Base-by-base conservation (phyloP, 2,797 vertebrate species). In the Pelobates cultripes region DNA sequence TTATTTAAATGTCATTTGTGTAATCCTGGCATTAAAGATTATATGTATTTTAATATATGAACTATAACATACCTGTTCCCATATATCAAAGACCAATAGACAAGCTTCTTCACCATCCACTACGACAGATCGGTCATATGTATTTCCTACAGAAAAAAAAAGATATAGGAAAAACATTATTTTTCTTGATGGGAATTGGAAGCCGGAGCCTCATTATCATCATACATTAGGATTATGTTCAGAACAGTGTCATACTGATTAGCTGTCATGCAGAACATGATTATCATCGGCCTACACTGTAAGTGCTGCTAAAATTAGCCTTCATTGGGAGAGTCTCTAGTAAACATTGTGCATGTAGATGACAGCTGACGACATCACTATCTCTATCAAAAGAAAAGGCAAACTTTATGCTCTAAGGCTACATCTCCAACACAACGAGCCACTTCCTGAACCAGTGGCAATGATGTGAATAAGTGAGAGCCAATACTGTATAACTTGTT, bases 21-120 rank as follows among this genome's bases (percentile, higher is more conserved):
- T 10, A 5, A 51, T 5, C 10, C 47, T 0, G 47, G 47, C 5
- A 4, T 43, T 12, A 51, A 40, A 12, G 40, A 57, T 12, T 7
- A 12, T 17, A 45, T 17, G 51, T 15, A 57, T 7, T 9, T 15
- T 15, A 8, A 8, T 17, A 0, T n/a, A 41, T 40, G 28, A 40
- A 17, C 61, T 28, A n/a, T n/a, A 9, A 44, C 71, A 10, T 93
- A 99, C 98, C 95, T 99, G 98, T 85, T 99, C 97, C 97, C 97
- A 99, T 79, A 99, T 95, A 87, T 99, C 98, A 28, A 97, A 99
- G 86, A 99, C 88, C 85, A 99, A 79, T 6, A 99, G 97, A 6
- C 96, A 96, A 0, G 97, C 95, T 86, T 99, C 98, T 85, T 99
- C 98, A 15, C 96, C 98, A 4, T 99, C 98, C 42, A 99, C 98